Conservation (phyloP, 1,140 invertebrate species). For the Helicoverpa armigera region DNA sequence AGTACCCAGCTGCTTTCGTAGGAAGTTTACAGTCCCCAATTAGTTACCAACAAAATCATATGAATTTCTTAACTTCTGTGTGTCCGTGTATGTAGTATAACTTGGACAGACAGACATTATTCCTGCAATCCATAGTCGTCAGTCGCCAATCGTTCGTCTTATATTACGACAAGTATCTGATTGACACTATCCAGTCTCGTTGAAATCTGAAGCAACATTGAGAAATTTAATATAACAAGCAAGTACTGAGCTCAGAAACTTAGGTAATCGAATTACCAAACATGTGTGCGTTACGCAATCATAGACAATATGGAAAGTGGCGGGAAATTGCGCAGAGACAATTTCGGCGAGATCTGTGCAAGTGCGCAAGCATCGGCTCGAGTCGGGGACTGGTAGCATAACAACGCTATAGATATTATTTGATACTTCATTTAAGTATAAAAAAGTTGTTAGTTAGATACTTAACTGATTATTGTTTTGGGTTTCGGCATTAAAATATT, state of each 20-base stretch:
- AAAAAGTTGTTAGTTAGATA: too few relatives aligned
- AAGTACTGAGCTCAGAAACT: background rate
- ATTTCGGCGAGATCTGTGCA: conserved; percentile 81
- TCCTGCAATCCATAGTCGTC: background rate
- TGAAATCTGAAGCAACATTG: conserved; percentile 28
- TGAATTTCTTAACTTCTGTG: too few relatives aligned
- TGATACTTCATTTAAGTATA: too few relatives aligned
- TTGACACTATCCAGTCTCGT: background rate
- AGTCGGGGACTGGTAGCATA: conserved; percentile 61
- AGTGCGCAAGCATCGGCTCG: conserved; percentile 63
- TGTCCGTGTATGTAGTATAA: too few relatives aligned
- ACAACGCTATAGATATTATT: too few relatives aligned
- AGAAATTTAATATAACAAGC: conserved; percentile 34
- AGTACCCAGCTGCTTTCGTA: too few relatives aligned
- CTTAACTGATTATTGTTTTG: too few relatives aligned
- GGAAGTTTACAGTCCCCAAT: too few relatives aligned
- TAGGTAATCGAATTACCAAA: conserved; percentile 78
- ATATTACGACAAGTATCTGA: conserved; percentile 13
- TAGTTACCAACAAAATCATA: too few relatives aligned
- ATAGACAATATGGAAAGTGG: conserved; percentile 78
- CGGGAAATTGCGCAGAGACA: conserved; percentile 79
- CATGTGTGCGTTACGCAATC: conserved; percentile 67
- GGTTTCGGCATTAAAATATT: too few relatives aligned
- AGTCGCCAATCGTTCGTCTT: background rate
- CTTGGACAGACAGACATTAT: background rate